Conservation (phyloP, 2,888 invertebrate species). For the Torymus texanus region DNA sequence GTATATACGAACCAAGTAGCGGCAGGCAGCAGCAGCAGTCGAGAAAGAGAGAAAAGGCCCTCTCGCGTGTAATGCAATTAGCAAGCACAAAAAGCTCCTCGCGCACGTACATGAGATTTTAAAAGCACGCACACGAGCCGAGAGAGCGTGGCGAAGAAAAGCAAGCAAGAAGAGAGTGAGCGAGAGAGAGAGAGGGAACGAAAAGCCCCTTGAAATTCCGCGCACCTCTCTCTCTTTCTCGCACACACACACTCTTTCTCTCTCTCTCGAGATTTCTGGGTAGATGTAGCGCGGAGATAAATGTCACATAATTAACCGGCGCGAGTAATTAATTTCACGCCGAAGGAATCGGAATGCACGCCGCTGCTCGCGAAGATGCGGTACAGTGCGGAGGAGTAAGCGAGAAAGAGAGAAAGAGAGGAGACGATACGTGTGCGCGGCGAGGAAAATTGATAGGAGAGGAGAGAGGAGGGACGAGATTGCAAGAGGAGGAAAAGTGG, state of each 20-base stretch:
- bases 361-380: background rate
- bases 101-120: constrained; percentile 19
- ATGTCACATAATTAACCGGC: constrained; percentile 71
- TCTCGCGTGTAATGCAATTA: constrained; percentile 44
- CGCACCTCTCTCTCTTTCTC: background rate
- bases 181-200: constrained; percentile 1
- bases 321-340: constrained; percentile 70
- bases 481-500: background rate
- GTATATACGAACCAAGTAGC: too few relatives aligned
- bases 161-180: constrained; percentile 2
- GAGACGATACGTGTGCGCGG: constrained; percentile 13
- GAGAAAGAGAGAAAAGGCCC: background rate
- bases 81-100: constrained; percentile 43
- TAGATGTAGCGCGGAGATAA: constrained; percentile 69
- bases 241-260: constrained; percentile 50
- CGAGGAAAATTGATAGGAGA: constrained; percentile 41
- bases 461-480: constrained; percentile 3
- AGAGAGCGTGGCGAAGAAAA: constrained; percentile 9
- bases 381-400: too few relatives aligned
- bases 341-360: constrained; percentile 66
- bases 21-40: background rate
- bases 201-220: constrained; percentile 31
- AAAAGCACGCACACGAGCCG: constrained; percentile 28
- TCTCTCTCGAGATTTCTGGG: constrained; percentile 66
- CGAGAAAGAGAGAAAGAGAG: background rate